A percentile compares a stretch with the other conserved stretches of the same genome.
Evolutionary conservation across 2,113 vertebrate genomes (phyloP).

Genomic region (Hippocampus guttulatus): DNA sequence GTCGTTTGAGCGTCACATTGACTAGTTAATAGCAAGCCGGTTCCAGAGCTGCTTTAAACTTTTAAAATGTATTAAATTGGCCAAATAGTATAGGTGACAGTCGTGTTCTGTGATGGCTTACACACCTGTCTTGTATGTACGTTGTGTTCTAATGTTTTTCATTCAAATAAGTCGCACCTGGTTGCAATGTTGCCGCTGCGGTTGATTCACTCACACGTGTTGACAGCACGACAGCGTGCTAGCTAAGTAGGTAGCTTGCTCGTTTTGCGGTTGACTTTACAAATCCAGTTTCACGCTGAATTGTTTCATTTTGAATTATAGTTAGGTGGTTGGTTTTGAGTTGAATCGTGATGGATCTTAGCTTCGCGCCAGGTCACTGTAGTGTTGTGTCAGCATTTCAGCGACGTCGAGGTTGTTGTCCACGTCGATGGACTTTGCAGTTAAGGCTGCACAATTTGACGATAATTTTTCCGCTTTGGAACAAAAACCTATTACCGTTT

Average conservation of each 20-base stretch:
- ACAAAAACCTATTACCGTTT: neutral
- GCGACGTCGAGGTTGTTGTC: neutral
- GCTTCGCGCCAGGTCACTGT: slow-evolving; percentile 24
- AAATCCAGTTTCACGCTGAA: neutral
- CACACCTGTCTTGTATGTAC: neutral
- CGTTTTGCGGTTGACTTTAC: neutral
- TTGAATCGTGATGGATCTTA: neutral
- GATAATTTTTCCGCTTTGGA: neutral
- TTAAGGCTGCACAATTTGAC: neutral
- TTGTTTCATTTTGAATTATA: neutral
- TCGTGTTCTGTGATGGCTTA: neutral
- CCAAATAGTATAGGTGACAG: slow-evolving; percentile 39
- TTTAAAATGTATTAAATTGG: neutral
- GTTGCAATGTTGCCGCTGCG: neutral
- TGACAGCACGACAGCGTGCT: neutral
- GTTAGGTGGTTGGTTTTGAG: neutral
- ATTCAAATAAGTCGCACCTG: neutral
- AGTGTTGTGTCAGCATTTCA: slow-evolving; percentile 22
- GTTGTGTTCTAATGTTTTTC: neutral
- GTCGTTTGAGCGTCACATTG: neutral
- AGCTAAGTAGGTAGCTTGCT: neutral
- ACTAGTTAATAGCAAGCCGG: neutral
- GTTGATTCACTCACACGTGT: slow-evolving; percentile 45
- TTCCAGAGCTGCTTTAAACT: neutral
- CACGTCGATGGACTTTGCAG: neutral